phyloP scores from a whole-genome alignment of 2,113 vertebrate genomes.

The Cyphomyrus plagiostoma region DNA sequence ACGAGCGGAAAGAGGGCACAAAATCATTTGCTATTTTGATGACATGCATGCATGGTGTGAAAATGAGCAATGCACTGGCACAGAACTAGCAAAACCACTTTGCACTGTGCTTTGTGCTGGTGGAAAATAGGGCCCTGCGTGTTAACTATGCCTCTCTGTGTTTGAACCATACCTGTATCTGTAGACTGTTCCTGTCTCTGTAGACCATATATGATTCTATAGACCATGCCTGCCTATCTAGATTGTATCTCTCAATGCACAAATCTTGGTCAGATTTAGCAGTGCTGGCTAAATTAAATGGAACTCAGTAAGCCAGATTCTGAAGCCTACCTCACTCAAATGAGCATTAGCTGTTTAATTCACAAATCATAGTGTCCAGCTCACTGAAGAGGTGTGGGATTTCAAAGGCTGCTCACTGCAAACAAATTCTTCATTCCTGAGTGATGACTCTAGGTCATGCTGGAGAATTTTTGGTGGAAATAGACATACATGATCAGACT shows the following conservation, averaged over 20 bases:
- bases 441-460: background rate
- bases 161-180: too few species aligned
- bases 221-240: too few species aligned
- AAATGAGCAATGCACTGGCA: too few species aligned
- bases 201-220: background rate
- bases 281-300: background rate
- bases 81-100: too few species aligned
- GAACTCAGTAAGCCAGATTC: background rate
- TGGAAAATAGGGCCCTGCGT: too few species aligned
- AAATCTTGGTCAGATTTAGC: background rate
- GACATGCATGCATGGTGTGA: too few species aligned
- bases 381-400: background rate
- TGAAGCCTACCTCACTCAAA: background rate
- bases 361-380: background rate
- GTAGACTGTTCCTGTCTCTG: background rate
- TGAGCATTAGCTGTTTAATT: background rate
- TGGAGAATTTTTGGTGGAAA: background rate
- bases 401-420: background rate
- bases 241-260: background rate
- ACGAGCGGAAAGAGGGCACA: too few species aligned
- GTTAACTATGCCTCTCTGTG: too few species aligned
- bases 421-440: background rate
- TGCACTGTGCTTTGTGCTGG: too few species aligned
- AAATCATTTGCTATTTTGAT: too few species aligned
- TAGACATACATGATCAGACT: background rate